phyloP scores from a whole-genome alignment of 2,888 invertebrate genomes.

The Yponomeuta sedellus region DNA sequence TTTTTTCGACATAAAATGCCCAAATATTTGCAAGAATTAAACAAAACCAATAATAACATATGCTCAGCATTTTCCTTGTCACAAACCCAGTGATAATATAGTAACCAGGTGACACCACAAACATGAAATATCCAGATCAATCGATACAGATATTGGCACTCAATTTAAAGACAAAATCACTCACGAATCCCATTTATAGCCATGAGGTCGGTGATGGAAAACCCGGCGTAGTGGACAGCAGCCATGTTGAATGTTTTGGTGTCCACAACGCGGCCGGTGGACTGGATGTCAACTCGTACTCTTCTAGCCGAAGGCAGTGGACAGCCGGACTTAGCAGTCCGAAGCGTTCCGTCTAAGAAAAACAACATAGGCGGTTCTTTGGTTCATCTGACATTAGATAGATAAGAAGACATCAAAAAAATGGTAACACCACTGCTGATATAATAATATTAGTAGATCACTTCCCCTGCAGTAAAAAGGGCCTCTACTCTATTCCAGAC shows the following conservation, averaged over 20 bases:
- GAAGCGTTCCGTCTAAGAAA: slow-evolving; percentile 35
- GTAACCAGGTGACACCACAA: too few species aligned
- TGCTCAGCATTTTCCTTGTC: too few species aligned
- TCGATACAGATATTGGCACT: not conserved
- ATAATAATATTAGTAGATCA: too few species aligned
- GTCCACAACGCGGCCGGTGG: slow-evolving; percentile 46
- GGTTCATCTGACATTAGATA: not conserved
- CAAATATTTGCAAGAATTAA: too few species aligned
- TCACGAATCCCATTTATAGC: slow-evolving; percentile 43
- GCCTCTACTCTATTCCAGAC: too few species aligned
- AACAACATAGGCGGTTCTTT: not conserved
- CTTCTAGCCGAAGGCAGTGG: slow-evolving; percentile 47
- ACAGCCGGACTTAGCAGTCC: slow-evolving; percentile 35
- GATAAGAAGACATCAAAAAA: too few species aligned
- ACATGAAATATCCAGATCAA: too few species aligned
- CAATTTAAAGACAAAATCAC: slow-evolving; percentile 17
- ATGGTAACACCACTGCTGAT: too few species aligned
- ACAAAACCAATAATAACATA: too few species aligned
- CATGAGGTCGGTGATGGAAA: not conserved
- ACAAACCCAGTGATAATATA: too few species aligned
- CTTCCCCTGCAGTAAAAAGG: too few species aligned
- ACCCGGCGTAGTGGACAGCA: slow-evolving; percentile 23
- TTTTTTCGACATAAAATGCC: too few species aligned
- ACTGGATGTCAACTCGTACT: slow-evolving; percentile 45
- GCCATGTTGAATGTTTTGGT: slow-evolving; percentile 41